These are phyloP conservation scores for Apolygus lucorum DNA, from an alignment of 1,140 invertebrate genomes.

Conservation along the genomic window DNA sequence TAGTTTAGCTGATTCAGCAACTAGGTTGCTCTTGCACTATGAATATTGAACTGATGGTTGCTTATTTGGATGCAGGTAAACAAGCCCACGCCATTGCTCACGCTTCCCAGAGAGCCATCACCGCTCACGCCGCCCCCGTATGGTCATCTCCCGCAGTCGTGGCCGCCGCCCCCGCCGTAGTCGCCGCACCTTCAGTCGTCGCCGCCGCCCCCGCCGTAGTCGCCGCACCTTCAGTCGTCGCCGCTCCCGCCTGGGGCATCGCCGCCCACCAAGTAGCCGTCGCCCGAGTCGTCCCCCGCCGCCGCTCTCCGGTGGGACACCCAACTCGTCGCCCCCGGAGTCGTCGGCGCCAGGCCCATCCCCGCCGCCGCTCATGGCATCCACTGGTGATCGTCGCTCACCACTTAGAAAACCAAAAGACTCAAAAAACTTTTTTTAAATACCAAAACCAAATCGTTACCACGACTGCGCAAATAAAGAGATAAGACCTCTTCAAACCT, in stretches of 20 bases:
- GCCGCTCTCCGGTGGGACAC: neutral
- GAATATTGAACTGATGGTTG: neutral
- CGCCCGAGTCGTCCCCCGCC: neutral
- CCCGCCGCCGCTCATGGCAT: neutral
- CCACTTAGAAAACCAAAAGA: neutral
- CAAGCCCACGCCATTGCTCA: slow-evolving; percentile 39
- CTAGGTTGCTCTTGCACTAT: too few relatives aligned
- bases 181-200: slow-evolving; percentile 4
- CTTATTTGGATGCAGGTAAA: slow-evolving; percentile 32
- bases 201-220: slow-evolving; percentile 14
- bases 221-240: neutral
- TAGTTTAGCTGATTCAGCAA: too few relatives aligned
- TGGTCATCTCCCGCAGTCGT: neutral
- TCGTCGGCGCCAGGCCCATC: slow-evolving; percentile 8
- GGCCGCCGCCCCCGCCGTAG: slow-evolving; percentile 18
- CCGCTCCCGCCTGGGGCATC: too few relatives aligned
- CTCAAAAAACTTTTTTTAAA: neutral
- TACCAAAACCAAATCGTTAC: slow-evolving; percentile 3
- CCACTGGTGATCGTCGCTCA: neutral
- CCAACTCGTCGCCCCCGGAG: slow-evolving; percentile 4
- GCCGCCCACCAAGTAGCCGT: too few relatives aligned
- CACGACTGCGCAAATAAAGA: slow-evolving; percentile 9
- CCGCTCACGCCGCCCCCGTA: slow-evolving; percentile 30
- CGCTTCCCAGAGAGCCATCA: slow-evolving; percentile 34
- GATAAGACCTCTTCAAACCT: slow-evolving; percentile 5